phyloP scores from a whole-genome alignment of 2,113 vertebrate species.

The Alethe castanea region DNA sequence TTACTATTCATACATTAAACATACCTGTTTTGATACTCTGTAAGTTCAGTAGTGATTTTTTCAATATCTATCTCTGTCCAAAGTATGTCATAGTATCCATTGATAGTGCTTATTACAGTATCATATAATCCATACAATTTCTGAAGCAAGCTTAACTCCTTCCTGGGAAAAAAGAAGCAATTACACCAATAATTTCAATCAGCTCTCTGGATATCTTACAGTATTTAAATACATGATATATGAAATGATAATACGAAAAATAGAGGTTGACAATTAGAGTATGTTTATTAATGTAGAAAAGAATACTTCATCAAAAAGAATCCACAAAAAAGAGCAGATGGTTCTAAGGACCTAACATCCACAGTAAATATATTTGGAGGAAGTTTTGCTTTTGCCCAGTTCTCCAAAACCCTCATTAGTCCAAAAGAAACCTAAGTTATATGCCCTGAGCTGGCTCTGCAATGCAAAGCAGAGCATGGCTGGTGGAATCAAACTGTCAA shows the following conservation, averaged over 20 bases:
- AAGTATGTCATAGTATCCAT: slow-evolving; percentile 77
- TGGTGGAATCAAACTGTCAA: neutral
- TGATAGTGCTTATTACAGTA: slow-evolving; percentile 72
- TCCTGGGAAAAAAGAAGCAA: slow-evolving; percentile 36
- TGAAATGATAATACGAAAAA: neutral
- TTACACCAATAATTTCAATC: neutral
- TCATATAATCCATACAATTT: slow-evolving; percentile 81
- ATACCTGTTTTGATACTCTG: slow-evolving; percentile 76
- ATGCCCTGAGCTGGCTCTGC: neutral
- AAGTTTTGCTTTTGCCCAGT: neutral
- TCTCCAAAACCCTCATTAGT: neutral
- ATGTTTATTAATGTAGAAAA: neutral
- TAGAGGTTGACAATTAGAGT: neutral
- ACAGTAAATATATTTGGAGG: neutral
- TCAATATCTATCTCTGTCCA: slow-evolving; percentile 79
- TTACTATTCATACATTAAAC: neutral
- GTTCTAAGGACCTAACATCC: neutral
- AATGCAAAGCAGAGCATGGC: neutral
- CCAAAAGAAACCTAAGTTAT: neutral
- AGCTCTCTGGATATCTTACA: neutral
- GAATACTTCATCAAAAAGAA: neutral
- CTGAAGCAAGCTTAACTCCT: slow-evolving; percentile 76
- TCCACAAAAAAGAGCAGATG: neutral
- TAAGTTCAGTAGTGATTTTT: slow-evolving; percentile 77
- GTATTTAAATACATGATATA: neutral